phyloP scores from a whole-genome alignment of 2,113 vertebrate genomes.

The Aepyceros melampus region DNA sequence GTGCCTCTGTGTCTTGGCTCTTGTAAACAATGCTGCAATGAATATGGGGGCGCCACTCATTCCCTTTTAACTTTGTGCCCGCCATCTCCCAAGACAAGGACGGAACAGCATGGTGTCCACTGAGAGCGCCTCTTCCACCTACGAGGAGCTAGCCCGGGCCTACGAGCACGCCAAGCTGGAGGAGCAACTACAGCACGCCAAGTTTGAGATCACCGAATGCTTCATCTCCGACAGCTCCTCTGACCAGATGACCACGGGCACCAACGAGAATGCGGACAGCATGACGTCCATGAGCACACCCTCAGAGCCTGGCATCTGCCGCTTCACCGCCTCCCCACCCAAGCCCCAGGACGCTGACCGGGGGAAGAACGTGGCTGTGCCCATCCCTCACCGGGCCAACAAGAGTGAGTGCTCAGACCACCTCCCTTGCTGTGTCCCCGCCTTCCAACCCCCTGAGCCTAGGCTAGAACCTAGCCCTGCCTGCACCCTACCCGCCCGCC shows the following conservation, averaged over 20 bases:
- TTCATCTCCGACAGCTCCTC: constrained; percentile 97
- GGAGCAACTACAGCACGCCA: constrained; percentile 96
- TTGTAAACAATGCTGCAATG: not conserved
- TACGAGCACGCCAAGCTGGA: constrained; percentile 97
- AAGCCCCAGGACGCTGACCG: constrained; percentile 90
- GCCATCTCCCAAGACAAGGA: constrained; percentile 85
- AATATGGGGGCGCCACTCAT: not conserved
- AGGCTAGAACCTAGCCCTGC: not conserved
- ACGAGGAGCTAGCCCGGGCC: constrained; percentile 94
- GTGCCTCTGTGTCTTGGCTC: not conserved
- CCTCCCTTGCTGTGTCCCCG: not conserved
- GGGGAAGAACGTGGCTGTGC: constrained; percentile 95
- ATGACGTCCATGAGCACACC: constrained; percentile 96
- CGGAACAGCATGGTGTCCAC: constrained; percentile 99
- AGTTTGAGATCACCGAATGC: constrained; percentile 98
- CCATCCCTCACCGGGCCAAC: constrained; percentile 97
- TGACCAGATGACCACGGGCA: constrained; percentile 97
- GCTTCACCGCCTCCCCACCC: constrained; percentile 88
- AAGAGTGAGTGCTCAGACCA: constrained; percentile 84
- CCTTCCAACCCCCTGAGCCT: not conserved
- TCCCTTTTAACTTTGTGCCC: not conserved
- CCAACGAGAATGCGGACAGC: constrained; percentile 95
- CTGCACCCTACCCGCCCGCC: not conserved
- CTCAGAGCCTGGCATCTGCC: constrained; percentile 88
- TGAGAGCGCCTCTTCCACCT: constrained; percentile 95